A percentile compares a stretch with the other conserved stretches of the same genome.
phyloP scores from a whole-genome alignment of 1,140 invertebrate species.

The Palaemon carinicauda region DNA sequence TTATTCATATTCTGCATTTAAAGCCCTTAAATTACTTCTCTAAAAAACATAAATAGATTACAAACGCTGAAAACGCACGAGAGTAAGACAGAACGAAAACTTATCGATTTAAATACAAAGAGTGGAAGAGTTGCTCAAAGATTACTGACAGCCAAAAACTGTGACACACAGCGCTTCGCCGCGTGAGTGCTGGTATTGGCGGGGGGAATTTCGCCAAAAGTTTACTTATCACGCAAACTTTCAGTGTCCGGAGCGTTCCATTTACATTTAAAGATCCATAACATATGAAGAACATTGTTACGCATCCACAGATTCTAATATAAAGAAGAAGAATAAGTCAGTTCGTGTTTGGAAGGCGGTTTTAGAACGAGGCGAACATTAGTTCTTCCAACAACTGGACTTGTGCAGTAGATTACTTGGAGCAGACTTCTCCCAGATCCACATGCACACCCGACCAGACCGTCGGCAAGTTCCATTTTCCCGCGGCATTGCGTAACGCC shows the following conservation, averaged over 20 bases:
- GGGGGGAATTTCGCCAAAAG: neutral
- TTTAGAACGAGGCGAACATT: neutral
- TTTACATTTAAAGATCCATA: neutral
- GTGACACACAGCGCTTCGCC: neutral
- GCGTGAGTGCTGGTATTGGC: neutral
- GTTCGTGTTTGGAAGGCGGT: neutral
- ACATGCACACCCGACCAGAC: constrained; percentile 25
- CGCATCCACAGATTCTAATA: neutral
- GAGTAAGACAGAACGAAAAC: neutral
- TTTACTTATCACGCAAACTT: neutral
- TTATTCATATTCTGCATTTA: no score
- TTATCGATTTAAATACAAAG: constrained; percentile 7
- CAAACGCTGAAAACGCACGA: no score
- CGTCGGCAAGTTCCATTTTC: neutral
- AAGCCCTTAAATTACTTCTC: no score
- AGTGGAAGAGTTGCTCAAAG: neutral
- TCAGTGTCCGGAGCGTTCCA: neutral
- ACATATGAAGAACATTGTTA: neutral
- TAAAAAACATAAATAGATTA: no score
- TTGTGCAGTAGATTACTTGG: constrained; percentile 42
- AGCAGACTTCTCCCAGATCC: constrained; percentile 42
- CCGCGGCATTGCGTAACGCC: neutral
- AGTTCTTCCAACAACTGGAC: neutral
- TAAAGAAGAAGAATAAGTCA: no score
- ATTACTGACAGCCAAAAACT: constrained; percentile 1